Base-by-base conservation (phyloP, 1,140 invertebrate species). In the Vanessa tameamea region DNA sequence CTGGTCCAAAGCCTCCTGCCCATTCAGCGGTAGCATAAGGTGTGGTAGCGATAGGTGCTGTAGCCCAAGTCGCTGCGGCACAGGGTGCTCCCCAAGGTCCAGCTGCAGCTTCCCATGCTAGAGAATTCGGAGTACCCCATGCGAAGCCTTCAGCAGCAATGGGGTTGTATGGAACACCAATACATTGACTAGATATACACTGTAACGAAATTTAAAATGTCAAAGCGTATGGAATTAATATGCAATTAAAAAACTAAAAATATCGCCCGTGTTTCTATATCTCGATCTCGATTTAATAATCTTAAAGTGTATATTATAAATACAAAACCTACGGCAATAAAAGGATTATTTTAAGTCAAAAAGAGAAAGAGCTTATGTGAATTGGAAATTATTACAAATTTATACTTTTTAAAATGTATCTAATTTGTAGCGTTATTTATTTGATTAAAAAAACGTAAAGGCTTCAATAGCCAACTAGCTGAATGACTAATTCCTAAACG, bases 11-110 rank as follows among this genome's bases (percentile, higher is more conserved):
- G 3, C 51, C 43, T 7, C 64, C 43, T 16, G 71, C 64, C 64
- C 64, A 72, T 72, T 72, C 71, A 31, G 71, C 72, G 26, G 61
- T 68, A 11, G 59, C 72, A n/a, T 15, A 74, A 13, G 72, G 65
- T 37, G 57, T 55, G 20, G 47, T 66, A 16, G 72, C 50, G 26
- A 67, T n/a, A 31, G 64, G 37, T 3, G 53, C 53, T 16, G 50
- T 53, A 15, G 50, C 53, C 31, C 31, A 67, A 8, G 50, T 26
- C n/a, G 50, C 48, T 16, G 55, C 63, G n/a, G 47, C 31, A 20
- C 20, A 63, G 13, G 48, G 71, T 4, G 16, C 53, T 15, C 55
- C 69, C 26, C 37, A 61, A 2, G 57, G 31, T 37, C 37, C 37
- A 43, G 50, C 15, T 37, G 61, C 43, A 2, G 47, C 37, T 16